Conservation (phyloP, 2,888 invertebrate genomes). For the Rhagium mordax region DNA sequence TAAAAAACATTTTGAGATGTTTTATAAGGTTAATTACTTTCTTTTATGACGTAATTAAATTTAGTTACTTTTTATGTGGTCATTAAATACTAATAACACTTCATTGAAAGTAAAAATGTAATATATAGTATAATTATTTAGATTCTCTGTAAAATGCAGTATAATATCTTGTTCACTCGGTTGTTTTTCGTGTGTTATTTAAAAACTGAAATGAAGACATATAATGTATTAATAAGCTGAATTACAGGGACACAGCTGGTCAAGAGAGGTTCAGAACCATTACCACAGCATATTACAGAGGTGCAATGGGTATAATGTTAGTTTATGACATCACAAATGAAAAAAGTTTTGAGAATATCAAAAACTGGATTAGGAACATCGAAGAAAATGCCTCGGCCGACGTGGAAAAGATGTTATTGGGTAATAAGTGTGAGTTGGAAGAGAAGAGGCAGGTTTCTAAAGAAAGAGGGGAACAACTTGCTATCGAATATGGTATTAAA, state of each 20-base stretch:
- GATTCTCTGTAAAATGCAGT: too few species aligned
- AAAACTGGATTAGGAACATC: constrained; percentile 99
- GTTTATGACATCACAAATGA: constrained; percentile 99
- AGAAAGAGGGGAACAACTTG: constrained; percentile 97
- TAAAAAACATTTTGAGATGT: background rate
- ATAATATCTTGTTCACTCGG: too few species aligned
- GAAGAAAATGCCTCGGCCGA: constrained; percentile 99
- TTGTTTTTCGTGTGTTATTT: too few species aligned
- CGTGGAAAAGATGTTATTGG: constrained; percentile 97
- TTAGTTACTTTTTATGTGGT: background rate
- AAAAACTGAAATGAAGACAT: too few species aligned
- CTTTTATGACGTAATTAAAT: constrained; percentile 3
- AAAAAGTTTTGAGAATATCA: constrained; percentile 99
- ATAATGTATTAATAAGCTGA: background rate
- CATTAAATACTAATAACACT: background rate
- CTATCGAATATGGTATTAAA: constrained; percentile 98
- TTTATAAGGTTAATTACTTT: background rate
- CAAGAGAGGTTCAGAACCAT: constrained; percentile 99
- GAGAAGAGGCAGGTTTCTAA: constrained; percentile 96
- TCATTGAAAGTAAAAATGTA: background rate
- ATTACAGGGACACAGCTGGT: constrained; percentile 91
- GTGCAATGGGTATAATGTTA: constrained; percentile 99
- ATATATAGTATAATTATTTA: background rate
- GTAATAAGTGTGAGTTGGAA: constrained; percentile 98
- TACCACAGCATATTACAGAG: constrained; percentile 99